Percentiles rank a stretch among this genome's conserved stretches.
These are phyloP conservation scores for Halcyon chelicuti DNA, from an alignment of 2,797 vertebrate genomes.

Conservation along the genomic window DNA sequence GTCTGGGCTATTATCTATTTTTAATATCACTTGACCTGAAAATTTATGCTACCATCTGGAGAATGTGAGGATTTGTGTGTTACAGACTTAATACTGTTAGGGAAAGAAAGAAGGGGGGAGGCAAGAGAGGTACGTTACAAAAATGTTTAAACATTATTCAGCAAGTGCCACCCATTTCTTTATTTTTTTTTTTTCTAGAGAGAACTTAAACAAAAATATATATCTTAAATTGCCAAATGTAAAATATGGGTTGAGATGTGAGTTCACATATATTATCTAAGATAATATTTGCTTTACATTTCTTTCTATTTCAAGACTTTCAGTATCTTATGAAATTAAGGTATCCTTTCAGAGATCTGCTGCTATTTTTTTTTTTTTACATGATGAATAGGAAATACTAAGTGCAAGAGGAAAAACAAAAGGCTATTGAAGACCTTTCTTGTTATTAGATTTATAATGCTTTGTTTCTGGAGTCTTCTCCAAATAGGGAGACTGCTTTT, in stretches of 20 bases:
- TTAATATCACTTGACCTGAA: constrained; percentile 90
- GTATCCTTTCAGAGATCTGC: not conserved
- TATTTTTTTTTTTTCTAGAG: not conserved
- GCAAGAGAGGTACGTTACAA: not conserved
- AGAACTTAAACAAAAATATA: constrained; percentile 1
- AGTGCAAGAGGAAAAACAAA: not conserved
- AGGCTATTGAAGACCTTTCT: not conserved
- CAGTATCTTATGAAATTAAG: not conserved
- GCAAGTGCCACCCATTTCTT: constrained; percentile 29
- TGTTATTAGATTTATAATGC: not conserved
- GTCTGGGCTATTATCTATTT: constrained; percentile 87
- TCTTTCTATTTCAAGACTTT: not conserved
- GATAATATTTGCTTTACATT: not conserved
- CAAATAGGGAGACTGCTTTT: not conserved
- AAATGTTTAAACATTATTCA: constrained; percentile 61
- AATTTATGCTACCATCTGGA: constrained; percentile 85
- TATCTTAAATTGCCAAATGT: constrained; percentile 1
- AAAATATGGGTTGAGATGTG: not conserved
- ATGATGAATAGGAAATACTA: not conserved
- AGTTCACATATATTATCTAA: not conserved
- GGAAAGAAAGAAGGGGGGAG: not conserved
- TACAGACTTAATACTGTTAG: constrained; percentile 43
- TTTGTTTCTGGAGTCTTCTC: not conserved
- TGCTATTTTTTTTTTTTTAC: not conserved
- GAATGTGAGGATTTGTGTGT: constrained; percentile 60